These are phyloP conservation scores for Mohoua ochrocephala DNA, from an alignment of 2,113 vertebrate genomes.

Conservation along the genomic window DNA sequence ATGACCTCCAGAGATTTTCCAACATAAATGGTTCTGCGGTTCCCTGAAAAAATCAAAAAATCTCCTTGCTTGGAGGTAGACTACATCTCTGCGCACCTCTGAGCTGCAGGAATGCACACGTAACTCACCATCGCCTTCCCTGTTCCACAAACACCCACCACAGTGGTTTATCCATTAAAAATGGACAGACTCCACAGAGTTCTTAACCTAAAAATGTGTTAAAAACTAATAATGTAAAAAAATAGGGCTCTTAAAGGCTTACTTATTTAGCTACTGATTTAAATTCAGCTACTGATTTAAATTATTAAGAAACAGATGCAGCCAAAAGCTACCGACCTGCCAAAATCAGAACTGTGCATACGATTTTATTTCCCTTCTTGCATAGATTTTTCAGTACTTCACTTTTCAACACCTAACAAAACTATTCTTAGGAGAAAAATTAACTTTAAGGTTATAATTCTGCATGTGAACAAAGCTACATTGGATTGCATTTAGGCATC, in stretches of 20 bases:
- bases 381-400: background rate
- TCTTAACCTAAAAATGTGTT: background rate
- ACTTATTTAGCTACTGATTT: background rate
- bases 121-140: background rate
- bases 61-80: background rate
- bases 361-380: background rate
- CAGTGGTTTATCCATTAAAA: background rate
- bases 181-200: rapidly evolving
- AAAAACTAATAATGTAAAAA: background rate
- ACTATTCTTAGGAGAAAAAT: background rate
- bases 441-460: background rate
- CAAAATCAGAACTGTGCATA: background rate
- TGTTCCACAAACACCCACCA: background rate
- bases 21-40: background rate
- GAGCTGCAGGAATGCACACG: background rate
- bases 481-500: background rate
- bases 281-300: background rate
- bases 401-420: background rate
- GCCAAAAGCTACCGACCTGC: background rate
- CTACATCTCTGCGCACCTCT: background rate
- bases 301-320: background rate
- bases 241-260: rapidly evolving
- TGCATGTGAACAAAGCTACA: background rate
- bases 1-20: background rate
- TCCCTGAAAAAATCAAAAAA: background rate